These are phyloP conservation scores for Nylanderia fulva DNA, from an alignment of 1,140 invertebrate species.

Conservation along the genomic window DNA sequence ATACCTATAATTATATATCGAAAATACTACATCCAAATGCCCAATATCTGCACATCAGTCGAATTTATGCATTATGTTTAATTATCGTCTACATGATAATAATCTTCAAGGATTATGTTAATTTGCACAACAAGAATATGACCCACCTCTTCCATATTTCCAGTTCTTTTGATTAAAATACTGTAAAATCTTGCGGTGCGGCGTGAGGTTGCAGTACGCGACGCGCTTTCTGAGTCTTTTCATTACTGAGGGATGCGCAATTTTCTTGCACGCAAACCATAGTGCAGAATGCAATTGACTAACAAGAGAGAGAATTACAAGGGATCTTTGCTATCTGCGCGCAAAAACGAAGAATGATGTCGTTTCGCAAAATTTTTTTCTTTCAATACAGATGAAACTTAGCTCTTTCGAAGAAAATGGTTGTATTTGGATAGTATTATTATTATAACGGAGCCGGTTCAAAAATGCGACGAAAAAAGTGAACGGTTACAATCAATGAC, in stretches of 20 bases:
- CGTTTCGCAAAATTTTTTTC: conserved; percentile 18
- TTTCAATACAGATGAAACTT: conserved; percentile 9
- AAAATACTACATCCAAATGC: neutral
- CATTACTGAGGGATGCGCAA: conserved; percentile 29
- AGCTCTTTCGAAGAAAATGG: neutral
- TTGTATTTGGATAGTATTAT: neutral
- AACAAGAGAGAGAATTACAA: conserved; percentile 23
- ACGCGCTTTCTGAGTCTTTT: neutral
- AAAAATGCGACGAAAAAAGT: neutral
- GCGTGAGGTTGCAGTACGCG: conserved; percentile 6
- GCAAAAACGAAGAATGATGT: neutral
- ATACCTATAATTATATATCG: neutral
- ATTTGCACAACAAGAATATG: neutral
- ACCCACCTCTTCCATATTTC: neutral
- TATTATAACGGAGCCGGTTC: neutral
- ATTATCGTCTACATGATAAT: neutral
- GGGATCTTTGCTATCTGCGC: neutral
- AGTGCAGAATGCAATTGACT: conserved; percentile 38
- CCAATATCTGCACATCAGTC: neutral
- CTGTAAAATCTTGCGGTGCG: conserved; percentile 16
- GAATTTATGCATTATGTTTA: neutral
- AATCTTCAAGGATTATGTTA: neutral
- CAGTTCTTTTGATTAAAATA: conserved; percentile 5
- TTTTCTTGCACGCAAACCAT: conserved; percentile 24
- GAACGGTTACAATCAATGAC: neutral